Base-by-base conservation (phyloP, 2,113 vertebrate genomes). In the Capricornis sumatraensis region DNA sequence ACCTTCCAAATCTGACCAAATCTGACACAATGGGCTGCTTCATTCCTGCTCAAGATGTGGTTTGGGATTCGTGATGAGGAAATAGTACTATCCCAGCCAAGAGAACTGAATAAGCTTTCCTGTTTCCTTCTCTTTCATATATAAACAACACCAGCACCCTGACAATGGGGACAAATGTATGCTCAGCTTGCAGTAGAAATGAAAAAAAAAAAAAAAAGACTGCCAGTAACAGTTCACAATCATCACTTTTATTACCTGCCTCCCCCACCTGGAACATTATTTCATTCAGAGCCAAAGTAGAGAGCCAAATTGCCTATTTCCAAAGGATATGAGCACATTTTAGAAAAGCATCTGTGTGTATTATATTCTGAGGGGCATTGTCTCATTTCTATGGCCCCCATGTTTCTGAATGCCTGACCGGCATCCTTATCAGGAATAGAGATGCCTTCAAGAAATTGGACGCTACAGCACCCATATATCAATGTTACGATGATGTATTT, bases 401-500 rank as follows among this genome's bases (percentile, higher is more conserved):
- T 91, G 91, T 97, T 97, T 92, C 81, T 47, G 95, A 96, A 97
- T 71, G 88, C 98, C 97, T 97, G 92, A 97, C 89, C 95, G 91
- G 97, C 96, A 98, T 98, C 97, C 95, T 97, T 95, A 98, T 96
- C 98, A 97, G 89, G 96, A 96, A 94, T 81, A 95, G 95, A 98
- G 95, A 98, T 55, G 58, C 94, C 97, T 98, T 98, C 97, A 98
- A 98, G 98, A 99, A 98, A 99, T 98, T 96, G 98, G 97, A 98
- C 96, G 97, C 95, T 98, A 91, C 92, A 79, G 93, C 78, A 89
- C 92, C 98, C 97, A 98, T 99, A 98, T 94, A 99, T 98, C 99
- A 99, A 93, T 97, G 98, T 98, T 99, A 98, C 30, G 81, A 96
- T 95, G 96, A 98, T 98, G 78, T 98, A 98, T 98, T 98, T 98